Evolutionary conservation across 2,113 vertebrate genomes (phyloP).

Genomic region (Scomber japonicus): DNA sequence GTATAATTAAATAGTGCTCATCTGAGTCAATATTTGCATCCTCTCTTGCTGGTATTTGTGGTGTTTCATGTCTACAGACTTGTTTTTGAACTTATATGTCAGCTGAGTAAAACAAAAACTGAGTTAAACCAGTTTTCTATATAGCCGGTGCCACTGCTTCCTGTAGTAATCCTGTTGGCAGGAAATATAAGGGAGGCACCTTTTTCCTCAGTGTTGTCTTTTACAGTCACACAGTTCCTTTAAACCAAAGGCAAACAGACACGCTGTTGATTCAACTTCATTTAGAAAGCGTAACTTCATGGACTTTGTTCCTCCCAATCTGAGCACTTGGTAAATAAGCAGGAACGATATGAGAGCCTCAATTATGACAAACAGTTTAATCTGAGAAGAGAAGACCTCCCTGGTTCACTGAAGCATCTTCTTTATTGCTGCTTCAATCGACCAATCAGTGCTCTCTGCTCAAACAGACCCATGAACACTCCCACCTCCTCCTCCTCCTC

Average conservation of each 20-base stretch:
- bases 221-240: too few species aligned
- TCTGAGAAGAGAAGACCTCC: background rate
- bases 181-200: constrained; percentile 13
- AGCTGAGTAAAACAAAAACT: background rate
- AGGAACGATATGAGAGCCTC: too few species aligned
- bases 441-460: constrained; percentile 47
- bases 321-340: background rate
- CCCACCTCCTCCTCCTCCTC: constrained; percentile 11
- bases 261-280: constrained; percentile 8
- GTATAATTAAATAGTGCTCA: background rate
- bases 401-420: background rate
- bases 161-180: background rate
- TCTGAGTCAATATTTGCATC: constrained; percentile 16
- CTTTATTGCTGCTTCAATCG: background rate
- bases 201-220: background rate
- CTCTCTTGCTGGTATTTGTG: background rate
- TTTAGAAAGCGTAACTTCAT: background rate
- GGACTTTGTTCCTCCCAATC: constrained; percentile 35
- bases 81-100: too few species aligned
- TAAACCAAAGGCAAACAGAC: constrained; percentile 19
- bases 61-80: background rate
- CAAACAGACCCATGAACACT: constrained; percentile 19
- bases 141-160: background rate
- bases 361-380: background rate
- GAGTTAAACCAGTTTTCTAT: background rate